These are phyloP conservation scores for Lasius platythorax DNA, from an alignment of 2,888 invertebrate species.

Conservation along the genomic window DNA sequence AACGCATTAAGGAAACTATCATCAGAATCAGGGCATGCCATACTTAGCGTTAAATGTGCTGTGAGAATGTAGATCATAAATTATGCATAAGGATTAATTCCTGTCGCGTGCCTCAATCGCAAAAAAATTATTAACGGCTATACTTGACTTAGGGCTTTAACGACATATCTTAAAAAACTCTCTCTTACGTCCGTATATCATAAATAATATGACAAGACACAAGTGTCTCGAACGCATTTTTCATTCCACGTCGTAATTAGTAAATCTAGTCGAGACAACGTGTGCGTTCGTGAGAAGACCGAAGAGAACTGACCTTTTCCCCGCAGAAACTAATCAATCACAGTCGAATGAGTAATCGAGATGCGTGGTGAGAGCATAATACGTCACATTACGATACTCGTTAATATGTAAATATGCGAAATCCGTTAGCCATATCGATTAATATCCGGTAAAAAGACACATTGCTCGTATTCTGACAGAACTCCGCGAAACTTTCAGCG, in stretches of 20 bases:
- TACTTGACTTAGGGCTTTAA: not conserved
- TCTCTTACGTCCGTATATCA: not conserved
- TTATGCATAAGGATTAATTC: slow-evolving; percentile 24
- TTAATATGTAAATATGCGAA: slow-evolving; percentile 38
- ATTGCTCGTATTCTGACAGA: slow-evolving; percentile 32
- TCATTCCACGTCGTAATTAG: slow-evolving; percentile 9
- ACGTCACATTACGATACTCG: slow-evolving; percentile 24
- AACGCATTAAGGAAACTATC: slow-evolving; percentile 3
- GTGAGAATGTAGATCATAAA: slow-evolving; percentile 5
- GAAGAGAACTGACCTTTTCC: slow-evolving; percentile 16
- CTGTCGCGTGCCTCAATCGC: not conserved
- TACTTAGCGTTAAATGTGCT: not conserved
- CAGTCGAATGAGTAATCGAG: slow-evolving; percentile 29
- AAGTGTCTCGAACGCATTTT: not conserved
- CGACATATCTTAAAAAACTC: not conserved
- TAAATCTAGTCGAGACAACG: slow-evolving; percentile 20
- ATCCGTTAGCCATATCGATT: slow-evolving; percentile 2
- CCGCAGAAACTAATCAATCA: slow-evolving; percentile 32
- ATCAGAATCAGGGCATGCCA: not conserved
- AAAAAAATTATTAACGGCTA: slow-evolving; percentile 4
- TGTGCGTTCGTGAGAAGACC: slow-evolving; percentile 3
- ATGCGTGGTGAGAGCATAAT: slow-evolving; percentile 4
- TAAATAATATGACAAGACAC: slow-evolving; percentile 16
- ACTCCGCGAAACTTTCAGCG: slow-evolving; percentile 53
- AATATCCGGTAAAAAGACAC: not conserved